Evolutionary conservation across 92 coral and sea anemone species (phyloP), one percentile per base, ranked within the genome.

Genomic region (Pocillopora grandis): DNA sequence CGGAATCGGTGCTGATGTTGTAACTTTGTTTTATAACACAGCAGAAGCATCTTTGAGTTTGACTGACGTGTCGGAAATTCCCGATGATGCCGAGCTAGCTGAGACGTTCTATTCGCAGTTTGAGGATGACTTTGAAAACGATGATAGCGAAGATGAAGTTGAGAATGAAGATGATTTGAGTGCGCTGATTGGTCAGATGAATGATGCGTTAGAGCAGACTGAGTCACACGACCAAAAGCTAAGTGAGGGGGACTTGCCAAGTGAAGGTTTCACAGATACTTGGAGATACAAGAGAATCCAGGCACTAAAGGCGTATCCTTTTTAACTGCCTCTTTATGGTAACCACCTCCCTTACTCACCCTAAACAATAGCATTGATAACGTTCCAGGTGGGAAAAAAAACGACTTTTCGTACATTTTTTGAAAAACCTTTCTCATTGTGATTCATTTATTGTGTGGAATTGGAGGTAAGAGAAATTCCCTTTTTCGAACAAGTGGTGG

Each of bases 31-130:
- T 27, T 27, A 27, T 27, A 27, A 27, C 31, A 27, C 19, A 82
- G 86, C 72, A 48, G 86, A 73, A 52, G 86, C 60, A 4, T 82
- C 86, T 11, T 56, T 82, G 62, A 88, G 88, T 72, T 85, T 92
- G 17, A 96, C 98, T 0, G 83, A 86, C 60, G 98, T 90, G 37
- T 89, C 98, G 1, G 93, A 88, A 59, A 92, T 96, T 31, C 98
- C 98, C 19, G 98, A 92, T 70, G 98, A 96, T 62, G 94, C 94
- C 9, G 88, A 90, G 18, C 66, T 92, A 8, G 98, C 98, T 23
- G 98, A 96, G 71, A 96, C 98, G 0, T 96, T 92, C 87, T 96
- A 96, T 87, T 96, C 98, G 16, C 98, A 96, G 88, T 96, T 96
- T 88, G 98, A 96, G 33, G 83, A 93, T 69, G 98, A 96, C 36